Percentiles rank a stretch among this genome's conserved stretches.
phyloP scores from a whole-genome alignment of 2,797 vertebrate species.

The Danio kyathit region DNA sequence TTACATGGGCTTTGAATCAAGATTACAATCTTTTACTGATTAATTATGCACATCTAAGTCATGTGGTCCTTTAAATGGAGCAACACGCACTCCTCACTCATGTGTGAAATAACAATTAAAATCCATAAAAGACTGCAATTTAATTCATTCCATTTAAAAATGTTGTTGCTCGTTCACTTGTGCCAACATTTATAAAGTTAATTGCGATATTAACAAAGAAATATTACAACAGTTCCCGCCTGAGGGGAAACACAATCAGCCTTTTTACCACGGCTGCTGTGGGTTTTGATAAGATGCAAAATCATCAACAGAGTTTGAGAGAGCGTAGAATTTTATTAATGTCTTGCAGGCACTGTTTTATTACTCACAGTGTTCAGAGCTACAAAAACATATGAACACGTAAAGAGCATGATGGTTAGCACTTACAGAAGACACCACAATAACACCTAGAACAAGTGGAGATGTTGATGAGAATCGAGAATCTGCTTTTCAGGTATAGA shows the following conservation, averaged over 20 bases:
- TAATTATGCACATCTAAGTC: not conserved
- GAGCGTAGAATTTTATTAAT: slow-evolving; percentile 42
- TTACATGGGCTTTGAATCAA: too few relatives aligned
- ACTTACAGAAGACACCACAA: slow-evolving; percentile 51
- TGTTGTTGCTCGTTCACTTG: slow-evolving; percentile 14
- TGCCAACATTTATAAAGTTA: slow-evolving; percentile 38
- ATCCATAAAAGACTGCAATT: slow-evolving; percentile 17
- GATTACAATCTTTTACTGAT: too few relatives aligned
- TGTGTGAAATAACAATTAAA: slow-evolving; percentile 38
- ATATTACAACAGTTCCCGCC: slow-evolving; percentile 12
- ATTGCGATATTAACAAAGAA: slow-evolving; percentile 27
- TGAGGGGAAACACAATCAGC: slow-evolving; percentile 3
- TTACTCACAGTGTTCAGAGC: slow-evolving; percentile 79
- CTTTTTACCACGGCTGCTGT: not conserved
- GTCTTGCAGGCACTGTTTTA: slow-evolving; percentile 79
- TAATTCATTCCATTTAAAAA: slow-evolving; percentile 20
- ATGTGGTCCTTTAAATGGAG: not conserved
- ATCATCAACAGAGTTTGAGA: slow-evolving; percentile 39
- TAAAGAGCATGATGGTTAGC: slow-evolving; percentile 62
- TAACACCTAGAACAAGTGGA: slow-evolving; percentile 60
- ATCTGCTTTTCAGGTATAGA: slow-evolving; percentile 14
- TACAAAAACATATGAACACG: slow-evolving; percentile 65
- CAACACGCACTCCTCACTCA: not conserved
- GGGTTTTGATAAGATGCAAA: slow-evolving; percentile 36
- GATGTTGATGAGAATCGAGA: not conserved